Evolutionary conservation across 2,888 invertebrate genomes (phyloP), one percentile per base, ranked within the genome.

Genomic region (Erebia ligea): DNA sequence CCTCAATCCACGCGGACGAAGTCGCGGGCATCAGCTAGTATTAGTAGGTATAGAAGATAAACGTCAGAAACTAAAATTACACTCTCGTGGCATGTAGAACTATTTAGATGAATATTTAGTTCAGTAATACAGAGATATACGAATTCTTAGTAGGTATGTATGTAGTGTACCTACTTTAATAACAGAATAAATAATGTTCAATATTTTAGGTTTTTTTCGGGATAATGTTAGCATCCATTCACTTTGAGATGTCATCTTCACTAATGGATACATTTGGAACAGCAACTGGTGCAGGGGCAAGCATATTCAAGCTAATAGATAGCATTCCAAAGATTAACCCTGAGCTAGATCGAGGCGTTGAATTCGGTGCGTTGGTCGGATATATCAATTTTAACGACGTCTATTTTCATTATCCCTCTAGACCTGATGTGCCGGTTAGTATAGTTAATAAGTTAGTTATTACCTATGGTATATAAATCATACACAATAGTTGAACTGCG

Each of bases 221-320:
- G 68, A 95, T 97, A 0, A 94, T 96, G 93, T 95, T 95, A 82
- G 97, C 96, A 0, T 95, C 95, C 0, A 95, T 95, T 79, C 96
- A 96, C 81, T 96, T 98, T 72, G 98, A 97, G n/a, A 96, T 97
- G 84, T 96, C 97, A 0, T 95, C 97, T 1, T 98, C 98, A 0
- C 95, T 97, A 73, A 95, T 98, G 81, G 96, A 97, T 82, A 95
- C 96, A 10, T 96, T 98, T 78, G 95, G 97, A 0, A 95, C 95
- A 54, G 97, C 98, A 0, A 95, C 95, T 79, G 98, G 97, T 0
- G 96, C 98, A 0, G 97, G 96, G 0, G 95, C 95, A 0, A 96
- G 96, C 81, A 95, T 98, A 62, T 98, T 96, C 85, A 90, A 95
- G 62, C 94, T 98, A 48, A 97, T 98, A 66, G 96, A 97, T 78